A percentile compares a stretch with the other conserved stretches of the same genome.
Conservation (phyloP, 2,888 invertebrate genomes). For the Diarsia rubi region DNA sequence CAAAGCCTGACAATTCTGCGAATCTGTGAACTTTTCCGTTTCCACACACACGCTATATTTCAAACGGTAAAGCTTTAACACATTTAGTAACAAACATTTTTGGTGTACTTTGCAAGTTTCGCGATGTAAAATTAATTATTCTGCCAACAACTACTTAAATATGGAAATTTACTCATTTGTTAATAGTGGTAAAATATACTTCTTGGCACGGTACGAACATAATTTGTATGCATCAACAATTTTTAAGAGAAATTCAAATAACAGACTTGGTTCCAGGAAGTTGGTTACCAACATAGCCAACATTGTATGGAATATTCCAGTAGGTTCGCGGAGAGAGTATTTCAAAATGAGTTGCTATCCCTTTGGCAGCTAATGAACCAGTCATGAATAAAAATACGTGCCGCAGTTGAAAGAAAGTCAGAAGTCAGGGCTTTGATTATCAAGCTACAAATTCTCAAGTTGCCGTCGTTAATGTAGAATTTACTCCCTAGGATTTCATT, state of each 20-base stretch:
- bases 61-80: slow-evolving; percentile 7
- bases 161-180: slow-evolving; percentile 44
- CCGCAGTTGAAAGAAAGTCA: slow-evolving; percentile 48
- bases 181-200: slow-evolving; percentile 21
- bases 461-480: slow-evolving; percentile 52
- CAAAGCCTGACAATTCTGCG: neutral
- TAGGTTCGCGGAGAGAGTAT: slow-evolving; percentile 18
- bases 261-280: slow-evolving; percentile 21
- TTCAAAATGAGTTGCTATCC: slow-evolving; percentile 35
- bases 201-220: slow-evolving; percentile 14
- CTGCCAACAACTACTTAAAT: slow-evolving; percentile 26
- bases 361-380: slow-evolving; percentile 46
- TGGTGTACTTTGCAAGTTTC: slow-evolving; percentile 40
- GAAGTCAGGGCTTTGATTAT: slow-evolving; percentile 52
- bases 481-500: slow-evolving; percentile 32
- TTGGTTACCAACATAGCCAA: slow-evolving; percentile 26
- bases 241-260: slow-evolving; percentile 27
- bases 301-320: slow-evolving; percentile 46
- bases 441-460: slow-evolving; percentile 42
- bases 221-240: slow-evolving; percentile 37
- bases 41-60: neutral
- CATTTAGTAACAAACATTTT: slow-evolving; percentile 32
- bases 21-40: slow-evolving; percentile 17
- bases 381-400: slow-evolving; percentile 64
- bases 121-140: slow-evolving; percentile 47